A percentile compares a stretch with the other conserved stretches of the same genome.
These are phyloP conservation scores for Hystrix brachyura DNA, from an alignment of 2,113 vertebrate species.

Conservation along the genomic window DNA sequence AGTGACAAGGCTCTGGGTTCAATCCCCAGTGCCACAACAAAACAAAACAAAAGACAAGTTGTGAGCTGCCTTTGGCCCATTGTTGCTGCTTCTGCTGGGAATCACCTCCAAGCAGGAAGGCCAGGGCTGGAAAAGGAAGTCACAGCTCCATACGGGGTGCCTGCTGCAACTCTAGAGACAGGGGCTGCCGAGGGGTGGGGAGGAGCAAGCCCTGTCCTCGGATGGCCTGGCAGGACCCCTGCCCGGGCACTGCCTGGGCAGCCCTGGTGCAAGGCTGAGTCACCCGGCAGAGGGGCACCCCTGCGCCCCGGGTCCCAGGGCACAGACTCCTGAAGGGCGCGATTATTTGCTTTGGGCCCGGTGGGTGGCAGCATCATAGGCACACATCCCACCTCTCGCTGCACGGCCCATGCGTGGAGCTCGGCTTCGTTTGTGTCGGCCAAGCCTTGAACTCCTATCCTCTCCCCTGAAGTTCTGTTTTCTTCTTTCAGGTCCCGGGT, in stretches of 20 bases:
- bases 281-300: not conserved
- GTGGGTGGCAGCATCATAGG: not conserved
- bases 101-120: not conserved
- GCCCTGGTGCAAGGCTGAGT: not conserved
- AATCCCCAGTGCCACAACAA: not conserved
- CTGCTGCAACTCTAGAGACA: not conserved
- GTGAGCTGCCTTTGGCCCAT: not conserved
- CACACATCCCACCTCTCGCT: not conserved
- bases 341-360: not conserved
- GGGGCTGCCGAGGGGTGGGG: rapidly evolving
- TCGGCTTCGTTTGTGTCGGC: not conserved
- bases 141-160: not conserved
- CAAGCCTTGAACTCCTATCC: constrained; percentile 20
- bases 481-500: not conserved
- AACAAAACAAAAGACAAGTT: not conserved
- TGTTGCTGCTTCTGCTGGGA: not conserved
- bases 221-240: not conserved
- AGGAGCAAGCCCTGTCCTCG: not conserved
- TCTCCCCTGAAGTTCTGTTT: constrained; percentile 22
- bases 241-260: not conserved
- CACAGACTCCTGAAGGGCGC: rapidly evolving
- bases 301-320: not conserved
- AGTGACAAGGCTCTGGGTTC: not conserved
- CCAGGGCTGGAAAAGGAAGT: not conserved
- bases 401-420: not conserved